Base-by-base conservation (phyloP, 2,113 vertebrate species). In the Sebastes fasciatus region DNA sequence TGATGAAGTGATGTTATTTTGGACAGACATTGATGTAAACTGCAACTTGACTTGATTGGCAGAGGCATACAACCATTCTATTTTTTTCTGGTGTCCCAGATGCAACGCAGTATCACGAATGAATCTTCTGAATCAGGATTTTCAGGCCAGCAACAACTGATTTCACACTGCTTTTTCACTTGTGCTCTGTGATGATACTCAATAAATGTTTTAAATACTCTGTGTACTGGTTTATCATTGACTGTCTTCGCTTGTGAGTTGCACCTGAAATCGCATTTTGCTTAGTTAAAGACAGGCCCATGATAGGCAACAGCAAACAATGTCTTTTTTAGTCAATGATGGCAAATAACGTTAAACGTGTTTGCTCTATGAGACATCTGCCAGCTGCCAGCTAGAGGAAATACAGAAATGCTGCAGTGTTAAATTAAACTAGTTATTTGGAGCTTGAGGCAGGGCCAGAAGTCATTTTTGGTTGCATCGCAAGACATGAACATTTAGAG, bases 181-280 rank as follows among this genome's bases (percentile, higher is more conserved):
- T 88, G 54, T 70, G 70, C 46, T 79, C 78, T 90, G 57, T 88
- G 71, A 88, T 81, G 55, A 86, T 63, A 60, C 78, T 86, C 75
- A 94, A 94, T 94, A 95, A 95, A 95, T 86, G 57, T 85, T 86
- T 79, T 45, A 83, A 88, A 77, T 87, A 42, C 54, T 57, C 6
- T 73, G 26, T 42, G 1, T 55, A 3, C 52, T 57, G 14, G 5
- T 52, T 17, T 21, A 11, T 79, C n/a, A 43, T 21, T 73, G 21
- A 52, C 23, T 70, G 10, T 14, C 17, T 68, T 49, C 17, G 23
- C 2, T 17, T 34, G 34, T 34, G 48, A 49, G 48, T 49, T 49
- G 48, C 46, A 48, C 46, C 46, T 48, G 46, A 48, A 9, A 48
- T 48, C 8, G 46, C 8, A 48, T 10, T 48, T 48, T 48, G 49